These are phyloP conservation scores for Barbus barbus DNA, from an alignment of 2,113 vertebrate genomes.

Conservation along the genomic window DNA sequence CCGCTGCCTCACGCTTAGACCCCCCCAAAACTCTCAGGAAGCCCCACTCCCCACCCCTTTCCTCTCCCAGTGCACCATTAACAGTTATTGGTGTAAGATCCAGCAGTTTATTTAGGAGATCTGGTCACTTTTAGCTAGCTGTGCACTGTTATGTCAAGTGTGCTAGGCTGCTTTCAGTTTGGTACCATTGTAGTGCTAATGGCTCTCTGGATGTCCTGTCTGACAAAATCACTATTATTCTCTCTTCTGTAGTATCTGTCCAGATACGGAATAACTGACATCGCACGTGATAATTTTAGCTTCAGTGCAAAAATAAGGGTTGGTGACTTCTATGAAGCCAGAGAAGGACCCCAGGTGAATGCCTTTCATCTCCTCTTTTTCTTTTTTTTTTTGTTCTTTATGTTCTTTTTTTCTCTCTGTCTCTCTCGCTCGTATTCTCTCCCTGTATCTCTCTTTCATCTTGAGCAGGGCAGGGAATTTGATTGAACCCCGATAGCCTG, in stretches of 20 bases:
- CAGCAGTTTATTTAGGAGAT: conserved; percentile 30
- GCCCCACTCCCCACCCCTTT: conserved; percentile 3
- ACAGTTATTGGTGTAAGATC: background rate
- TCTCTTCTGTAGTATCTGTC: conserved; percentile 99
- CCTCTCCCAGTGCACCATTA: conserved; percentile 14
- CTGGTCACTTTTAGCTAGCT: conserved; percentile 53
- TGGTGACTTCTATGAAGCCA: conserved; percentile 99
- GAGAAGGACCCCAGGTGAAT: conserved; percentile 99
- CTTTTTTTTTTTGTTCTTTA: no score
- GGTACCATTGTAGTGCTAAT: conserved; percentile 51
- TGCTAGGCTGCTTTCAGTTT: conserved; percentile 49
- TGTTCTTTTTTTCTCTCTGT: conserved; percentile 58
- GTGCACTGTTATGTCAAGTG: conserved; percentile 40
- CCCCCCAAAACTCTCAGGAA: conserved; percentile 28
- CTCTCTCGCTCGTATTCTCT: conserved; percentile 14
- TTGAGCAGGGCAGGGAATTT: conserved; percentile 65
- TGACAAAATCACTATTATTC: conserved; percentile 78
- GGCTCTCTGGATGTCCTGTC: conserved; percentile 68
- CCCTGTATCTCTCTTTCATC: conserved; percentile 67
- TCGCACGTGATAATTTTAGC: conserved; percentile 99
- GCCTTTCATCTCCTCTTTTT: conserved; percentile 75
- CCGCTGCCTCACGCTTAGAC: conserved; percentile 8
- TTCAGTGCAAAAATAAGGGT: conserved; percentile 99
- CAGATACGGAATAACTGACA: conserved; percentile 99
- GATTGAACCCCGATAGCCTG: conserved; percentile 55